Base-by-base conservation (phyloP, 2,888 invertebrate species). In the Acheta domesticus region DNA sequence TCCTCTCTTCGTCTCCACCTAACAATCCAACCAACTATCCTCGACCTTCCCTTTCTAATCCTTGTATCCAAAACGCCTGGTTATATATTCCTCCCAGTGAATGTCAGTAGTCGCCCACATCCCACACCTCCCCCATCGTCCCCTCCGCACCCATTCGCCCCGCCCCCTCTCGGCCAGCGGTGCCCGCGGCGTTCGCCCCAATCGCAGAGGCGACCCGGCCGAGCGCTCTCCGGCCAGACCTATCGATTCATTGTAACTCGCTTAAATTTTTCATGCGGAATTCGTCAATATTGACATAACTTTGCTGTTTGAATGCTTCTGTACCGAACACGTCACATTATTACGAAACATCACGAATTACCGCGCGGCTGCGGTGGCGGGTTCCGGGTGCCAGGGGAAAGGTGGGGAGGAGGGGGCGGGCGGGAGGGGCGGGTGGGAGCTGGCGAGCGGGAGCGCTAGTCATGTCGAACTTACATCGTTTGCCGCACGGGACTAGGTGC, bases 351-450 rank as follows among this genome's bases (percentile, higher is more conserved):
- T 62, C 62, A 62, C 62, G 62, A 62, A 62, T 62, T 62, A 62
- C 62, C 62, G n/a, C 62, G n/a, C 62, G 16, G 62, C 62, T 62
- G 62, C 62, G 62, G n/a, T n/a, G n/a, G 62, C 14, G 62, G 14
- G 62, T 36, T 23, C 36, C 36, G 36, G 36, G 36, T 36, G 36
- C 36, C 36, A 36, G 36, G 36, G 36, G 36, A 36, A 8, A 36
- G 73, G 73, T 11, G 75, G 77, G 76, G 75, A 21, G 21, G 74
- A 50, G 82, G 79, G 80, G 79, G 75, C 48, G 77, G 80, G 74
- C 36, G 80, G 79, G 50, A 78, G 80, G 48, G 80, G 80, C 48
- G 79, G 36, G 5, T 36, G 36, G 36, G 36, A 23, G 23, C 23
- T 23, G 80, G 81, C 48, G 79, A 1, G 5, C 8, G 36, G 36